phyloP scores from a whole-genome alignment of 2,113 vertebrate genomes.

The Benthochromis sp. region DNA sequence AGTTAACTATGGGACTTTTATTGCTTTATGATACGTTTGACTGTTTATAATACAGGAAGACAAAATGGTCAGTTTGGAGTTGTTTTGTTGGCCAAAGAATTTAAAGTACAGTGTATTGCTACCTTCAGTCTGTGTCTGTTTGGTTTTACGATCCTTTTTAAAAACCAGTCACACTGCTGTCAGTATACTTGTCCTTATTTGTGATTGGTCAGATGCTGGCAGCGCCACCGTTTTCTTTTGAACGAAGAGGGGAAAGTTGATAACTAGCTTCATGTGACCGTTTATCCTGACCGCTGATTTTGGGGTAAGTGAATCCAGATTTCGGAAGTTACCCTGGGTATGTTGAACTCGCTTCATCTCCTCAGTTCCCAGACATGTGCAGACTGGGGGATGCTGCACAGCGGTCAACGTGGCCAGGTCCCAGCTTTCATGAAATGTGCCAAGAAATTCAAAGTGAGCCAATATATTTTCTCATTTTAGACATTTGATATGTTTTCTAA shows the following conservation, averaged over 20 bases:
- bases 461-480: neutral
- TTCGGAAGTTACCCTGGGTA: neutral
- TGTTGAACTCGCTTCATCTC: neutral
- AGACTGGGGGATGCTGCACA: neutral
- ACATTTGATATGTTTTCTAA: neutral
- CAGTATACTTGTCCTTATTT: neutral
- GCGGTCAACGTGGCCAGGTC: neutral
- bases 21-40: neutral
- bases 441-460: neutral
- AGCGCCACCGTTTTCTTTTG: fast-evolving
- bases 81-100: neutral
- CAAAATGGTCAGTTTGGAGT: neutral
- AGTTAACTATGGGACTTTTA: neutral
- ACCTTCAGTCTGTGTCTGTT: neutral
- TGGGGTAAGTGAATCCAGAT: neutral
- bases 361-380: neutral
- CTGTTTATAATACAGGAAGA: neutral
- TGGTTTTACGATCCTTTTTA: neutral
- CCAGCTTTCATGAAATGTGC: neutral
- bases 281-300: neutral
- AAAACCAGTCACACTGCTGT: neutral
- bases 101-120: neutral
- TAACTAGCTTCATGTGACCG: neutral
- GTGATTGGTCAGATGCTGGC: neutral
- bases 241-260: neutral